Conservation (phyloP, 1,140 invertebrate species). For the Probaryconus sp. region DNA sequence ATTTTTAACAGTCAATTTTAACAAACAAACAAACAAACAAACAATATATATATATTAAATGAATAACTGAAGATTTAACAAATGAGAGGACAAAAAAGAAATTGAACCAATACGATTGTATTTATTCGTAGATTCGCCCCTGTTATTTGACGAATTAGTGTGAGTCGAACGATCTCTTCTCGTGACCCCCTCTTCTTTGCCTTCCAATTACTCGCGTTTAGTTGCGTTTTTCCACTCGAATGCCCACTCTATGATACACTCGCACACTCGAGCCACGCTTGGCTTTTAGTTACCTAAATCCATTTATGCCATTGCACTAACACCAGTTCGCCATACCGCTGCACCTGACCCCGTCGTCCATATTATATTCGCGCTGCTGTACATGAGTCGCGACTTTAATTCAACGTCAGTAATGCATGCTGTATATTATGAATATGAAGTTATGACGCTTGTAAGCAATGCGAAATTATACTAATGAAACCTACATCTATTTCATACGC, state of each 20-base stretch:
- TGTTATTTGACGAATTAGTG: conserved; percentile 60
- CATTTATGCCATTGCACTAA: conserved; percentile 67
- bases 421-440: conserved; percentile 46
- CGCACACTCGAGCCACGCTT: conserved; percentile 72
- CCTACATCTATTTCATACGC: conserved; percentile 19
- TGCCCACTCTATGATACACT: conserved; percentile 76
- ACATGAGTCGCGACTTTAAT: conserved; percentile 52
- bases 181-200: conserved; percentile 54
- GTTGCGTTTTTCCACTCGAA: conserved; percentile 78
- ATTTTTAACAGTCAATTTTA: no score
- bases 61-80: conserved; percentile 43
- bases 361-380: conserved; percentile 33
- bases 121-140: conserved; percentile 28
- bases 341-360: conserved; percentile 60
- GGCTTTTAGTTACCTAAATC: conserved; percentile 75
- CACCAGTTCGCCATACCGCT: conserved; percentile 51
- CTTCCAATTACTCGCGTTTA: conserved; percentile 78
- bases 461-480: conserved; percentile 33
- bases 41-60: no score
- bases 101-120: not conserved
- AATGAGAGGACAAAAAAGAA: conserved; percentile 42
- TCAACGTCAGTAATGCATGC: conserved; percentile 42
- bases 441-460: conserved; percentile 43
- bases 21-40: no score
- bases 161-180: conserved; percentile 60